Percentiles rank a stretch among this genome's conserved stretches.
phyloP scores from a whole-genome alignment of 2,113 vertebrate genomes.

The Coregonus clupeaformis region DNA sequence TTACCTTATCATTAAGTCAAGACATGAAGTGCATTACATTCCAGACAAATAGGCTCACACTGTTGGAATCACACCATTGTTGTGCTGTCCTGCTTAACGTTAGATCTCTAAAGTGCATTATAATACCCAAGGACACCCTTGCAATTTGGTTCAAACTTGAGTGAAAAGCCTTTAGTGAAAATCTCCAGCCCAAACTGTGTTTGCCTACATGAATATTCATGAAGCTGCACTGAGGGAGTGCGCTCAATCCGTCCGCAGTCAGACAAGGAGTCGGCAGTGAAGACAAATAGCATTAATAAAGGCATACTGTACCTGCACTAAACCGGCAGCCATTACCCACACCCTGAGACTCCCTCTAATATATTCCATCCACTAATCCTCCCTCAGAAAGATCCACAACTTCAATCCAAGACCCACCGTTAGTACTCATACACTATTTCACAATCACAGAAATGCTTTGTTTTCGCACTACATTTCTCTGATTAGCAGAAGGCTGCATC shows the following conservation, averaged over 20 bases:
- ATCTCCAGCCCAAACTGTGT: constrained; percentile 19
- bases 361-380: constrained; percentile 23
- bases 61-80: not conserved
- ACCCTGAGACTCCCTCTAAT: not conserved
- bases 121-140: not conserved
- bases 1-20: not conserved
- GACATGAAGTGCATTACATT: not conserved
- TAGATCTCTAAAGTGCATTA: not conserved
- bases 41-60: not conserved
- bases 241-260: not conserved
- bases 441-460: constrained; percentile 23
- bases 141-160: not conserved
- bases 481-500: not conserved
- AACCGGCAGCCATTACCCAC: constrained; percentile 1
- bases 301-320: constrained; percentile 22
- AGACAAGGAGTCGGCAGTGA: not conserved
- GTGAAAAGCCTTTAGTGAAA: constrained; percentile 7
- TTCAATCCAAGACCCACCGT: not conserved
- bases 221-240: constrained; percentile 12
- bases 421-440: not conserved
- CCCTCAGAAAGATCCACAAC: not conserved
- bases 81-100: not conserved
- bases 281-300: constrained; percentile 38
- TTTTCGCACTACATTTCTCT: not conserved
- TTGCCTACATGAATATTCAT: constrained; percentile 66